These are phyloP conservation scores for Spisula solida DNA, from an alignment of 2,888 invertebrate genomes.

Conservation along the genomic window DNA sequence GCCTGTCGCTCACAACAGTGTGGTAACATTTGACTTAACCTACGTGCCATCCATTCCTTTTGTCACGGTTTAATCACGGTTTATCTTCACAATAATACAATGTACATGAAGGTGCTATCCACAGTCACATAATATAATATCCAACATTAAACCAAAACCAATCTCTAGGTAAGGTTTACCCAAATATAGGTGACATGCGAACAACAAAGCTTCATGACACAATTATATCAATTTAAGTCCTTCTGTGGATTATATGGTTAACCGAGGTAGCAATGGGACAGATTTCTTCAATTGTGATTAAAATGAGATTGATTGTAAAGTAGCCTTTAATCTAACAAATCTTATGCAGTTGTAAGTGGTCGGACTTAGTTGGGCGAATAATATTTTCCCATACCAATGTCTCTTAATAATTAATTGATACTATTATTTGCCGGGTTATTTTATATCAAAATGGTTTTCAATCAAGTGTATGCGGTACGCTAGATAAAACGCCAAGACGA, in stretches of 20 bases:
- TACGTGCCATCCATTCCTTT: too few species aligned
- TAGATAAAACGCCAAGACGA: conserved; percentile 49
- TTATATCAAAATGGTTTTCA: conserved; percentile 36
- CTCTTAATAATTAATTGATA: conserved; percentile 44
- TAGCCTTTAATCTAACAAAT: background rate
- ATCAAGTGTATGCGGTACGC: conserved; percentile 27
- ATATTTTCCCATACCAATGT: conserved; percentile 3
- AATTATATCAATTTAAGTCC: conserved; percentile 1
- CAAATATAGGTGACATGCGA: background rate
- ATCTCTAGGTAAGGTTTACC: background rate
- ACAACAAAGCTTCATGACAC: background rate
- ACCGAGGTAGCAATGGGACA: background rate
- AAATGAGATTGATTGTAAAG: background rate
- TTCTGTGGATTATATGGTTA: background rate
- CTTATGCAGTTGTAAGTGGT: background rate
- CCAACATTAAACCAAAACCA: too few species aligned
- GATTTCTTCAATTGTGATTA: background rate
- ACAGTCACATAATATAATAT: too few species aligned
- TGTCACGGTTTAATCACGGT: too few species aligned
- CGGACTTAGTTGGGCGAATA: background rate
- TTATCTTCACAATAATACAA: too few species aligned
- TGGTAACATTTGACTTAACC: too few species aligned
- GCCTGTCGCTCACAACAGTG: too few species aligned
- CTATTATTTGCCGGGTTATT: conserved; percentile 26
- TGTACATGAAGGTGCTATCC: too few species aligned